Evolutionary conservation across 2,797 vertebrate genomes (phyloP), one percentile per base, ranked within the genome.

Genomic region (Enteromius radiatus): DNA sequence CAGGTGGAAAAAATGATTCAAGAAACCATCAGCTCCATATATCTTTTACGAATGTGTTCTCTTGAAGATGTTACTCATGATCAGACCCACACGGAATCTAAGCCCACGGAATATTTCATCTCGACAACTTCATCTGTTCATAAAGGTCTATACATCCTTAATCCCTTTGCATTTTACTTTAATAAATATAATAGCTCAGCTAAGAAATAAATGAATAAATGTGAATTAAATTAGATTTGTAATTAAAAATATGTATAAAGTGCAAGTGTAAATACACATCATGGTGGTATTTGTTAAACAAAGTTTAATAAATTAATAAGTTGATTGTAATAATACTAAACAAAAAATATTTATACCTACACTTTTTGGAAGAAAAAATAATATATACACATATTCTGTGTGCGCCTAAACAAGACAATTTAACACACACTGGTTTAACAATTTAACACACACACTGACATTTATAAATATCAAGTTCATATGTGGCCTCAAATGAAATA

Each of bases 1-100:
- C 8, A 54, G 43, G 68, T 74, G 21, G 36, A 74, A 74, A 49
- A 23, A 74, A 33, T 33, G 68, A 81, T 47, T 26, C 21, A 49
- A 81, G 31, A n/a, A 45, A 80, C 26, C 36, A 70, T 80, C 38
- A 71, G 26, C 43, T 80, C 23, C 15, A 10, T 17, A 69, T 69
- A 69, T 69, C 17, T 43, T 79, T 43, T 67, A 36, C 15, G 19
- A 56, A 21, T 21, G 28, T 65, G 43, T 36, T 31, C n/a, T 78
- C 43, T 65, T 10, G 28, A 52, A 54, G 45, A 71, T 31, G 31
- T 38, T 75, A 17, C 49, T 75, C 49, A 38, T 56, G 71, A 75
- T 38, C 36, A 31, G 78, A 49, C 28, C 63, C 28, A 47, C 41
- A 19, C 31, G 0, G 6, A 45, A 59, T 15, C 26, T 45, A 28